phyloP scores from a whole-genome alignment of 2,113 vertebrate species.

The Oenanthe melanoleuca region DNA sequence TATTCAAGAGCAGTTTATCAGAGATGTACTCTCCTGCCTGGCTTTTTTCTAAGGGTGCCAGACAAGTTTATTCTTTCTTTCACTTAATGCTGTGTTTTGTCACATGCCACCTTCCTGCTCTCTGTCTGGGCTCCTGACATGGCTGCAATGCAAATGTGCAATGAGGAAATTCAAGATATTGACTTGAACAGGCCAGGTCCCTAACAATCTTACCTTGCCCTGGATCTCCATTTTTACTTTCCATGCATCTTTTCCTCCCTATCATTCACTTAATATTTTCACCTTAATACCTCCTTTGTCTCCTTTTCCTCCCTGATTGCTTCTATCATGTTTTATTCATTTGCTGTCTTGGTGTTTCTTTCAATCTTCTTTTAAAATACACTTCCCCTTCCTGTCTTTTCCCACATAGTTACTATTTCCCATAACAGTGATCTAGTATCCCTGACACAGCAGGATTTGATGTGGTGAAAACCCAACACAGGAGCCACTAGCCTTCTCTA shows the following conservation, averaged over 20 bases:
- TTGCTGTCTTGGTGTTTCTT: not conserved
- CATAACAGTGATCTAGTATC: not conserved
- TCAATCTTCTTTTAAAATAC: slow-evolving; percentile 1
- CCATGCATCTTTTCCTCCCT: not conserved
- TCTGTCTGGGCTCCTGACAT: not conserved
- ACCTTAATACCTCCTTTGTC: slow-evolving; percentile 16
- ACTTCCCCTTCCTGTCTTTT: slow-evolving; percentile 15
- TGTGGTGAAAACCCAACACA: not conserved
- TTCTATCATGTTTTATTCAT: slow-evolving; percentile 46
- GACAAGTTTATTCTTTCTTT: not conserved
- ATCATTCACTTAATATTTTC: slow-evolving; percentile 15
- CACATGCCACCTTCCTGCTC: not conserved
- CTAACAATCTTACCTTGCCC: not conserved
- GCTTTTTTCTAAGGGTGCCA: not conserved
- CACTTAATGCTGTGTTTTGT: not conserved
- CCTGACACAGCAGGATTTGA: not conserved
- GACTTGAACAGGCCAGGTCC: not conserved
- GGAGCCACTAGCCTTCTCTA: not conserved
- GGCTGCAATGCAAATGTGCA: not conserved
- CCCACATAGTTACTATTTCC: not conserved
- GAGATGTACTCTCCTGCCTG: not conserved
- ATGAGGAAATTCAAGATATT: not conserved
- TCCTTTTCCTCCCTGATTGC: slow-evolving; percentile 14
- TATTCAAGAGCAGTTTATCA: slow-evolving; percentile 20
- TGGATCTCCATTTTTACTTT: not conserved